Percentiles rank a stretch among this genome's conserved stretches.
Conservation (phyloP, 1,140 invertebrate species). For the Macrosteles quadrilineatus region DNA sequence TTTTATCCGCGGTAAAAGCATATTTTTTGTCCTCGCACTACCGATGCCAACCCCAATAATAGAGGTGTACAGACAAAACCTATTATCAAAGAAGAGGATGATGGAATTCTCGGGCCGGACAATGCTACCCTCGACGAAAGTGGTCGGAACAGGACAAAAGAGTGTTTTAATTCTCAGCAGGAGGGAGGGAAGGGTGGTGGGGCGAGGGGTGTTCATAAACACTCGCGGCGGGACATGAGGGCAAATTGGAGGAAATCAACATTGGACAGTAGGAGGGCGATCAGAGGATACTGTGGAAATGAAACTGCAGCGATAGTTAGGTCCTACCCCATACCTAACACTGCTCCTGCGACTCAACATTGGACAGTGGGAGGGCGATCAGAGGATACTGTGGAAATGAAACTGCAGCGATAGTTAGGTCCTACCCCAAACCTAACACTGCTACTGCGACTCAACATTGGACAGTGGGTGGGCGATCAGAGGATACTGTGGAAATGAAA, state of each 20-base stretch:
- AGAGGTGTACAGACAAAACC: slow-evolving; percentile 16
- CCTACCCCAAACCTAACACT: too few species aligned
- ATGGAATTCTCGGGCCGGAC: not conserved
- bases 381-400: too few species aligned
- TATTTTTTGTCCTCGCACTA: not conserved
- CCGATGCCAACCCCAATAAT: slow-evolving; percentile 14
- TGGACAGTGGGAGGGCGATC: not conserved
- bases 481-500: too few species aligned
- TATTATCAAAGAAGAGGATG: slow-evolving; percentile 12
- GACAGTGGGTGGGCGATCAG: not conserved
- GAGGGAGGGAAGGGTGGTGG: not conserved
- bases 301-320: too few species aligned
- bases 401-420: too few species aligned
- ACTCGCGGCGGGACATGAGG: slow-evolving; percentile 1
- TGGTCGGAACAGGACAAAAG: slow-evolving; percentile 25
- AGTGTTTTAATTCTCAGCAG: slow-evolving; percentile 28
- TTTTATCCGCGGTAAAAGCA: slow-evolving; percentile 4
- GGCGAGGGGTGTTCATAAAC: slow-evolving; percentile 18
- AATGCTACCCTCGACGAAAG: not conserved
- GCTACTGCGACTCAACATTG: too few species aligned
- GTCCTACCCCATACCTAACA: too few species aligned
- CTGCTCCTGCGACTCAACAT: too few species aligned
- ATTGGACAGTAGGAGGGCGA: not conserved
- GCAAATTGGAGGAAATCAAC: slow-evolving; percentile 29
- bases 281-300: too few species aligned